Conservation (phyloP, 2,113 vertebrate species). For the Grammatotria lemairii region DNA sequence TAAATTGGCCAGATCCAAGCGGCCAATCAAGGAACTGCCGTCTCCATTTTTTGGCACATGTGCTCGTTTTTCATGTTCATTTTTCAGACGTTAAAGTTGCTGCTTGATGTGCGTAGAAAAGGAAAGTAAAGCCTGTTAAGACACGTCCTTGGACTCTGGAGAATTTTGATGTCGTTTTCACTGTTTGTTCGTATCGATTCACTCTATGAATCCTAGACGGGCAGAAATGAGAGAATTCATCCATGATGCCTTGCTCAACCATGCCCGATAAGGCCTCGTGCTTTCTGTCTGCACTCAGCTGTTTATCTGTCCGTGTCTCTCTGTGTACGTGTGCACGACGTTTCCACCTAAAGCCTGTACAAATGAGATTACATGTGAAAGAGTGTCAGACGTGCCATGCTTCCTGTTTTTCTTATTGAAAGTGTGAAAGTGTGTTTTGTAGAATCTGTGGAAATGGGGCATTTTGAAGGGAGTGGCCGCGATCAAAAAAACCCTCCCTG, state of each 20-base stretch:
- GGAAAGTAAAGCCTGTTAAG: neutral
- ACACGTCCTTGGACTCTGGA: neutral
- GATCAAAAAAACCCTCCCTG: neutral
- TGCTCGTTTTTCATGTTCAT: neutral
- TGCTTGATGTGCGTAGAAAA: neutral
- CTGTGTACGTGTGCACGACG: fast-evolving
- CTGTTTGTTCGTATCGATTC: neutral
- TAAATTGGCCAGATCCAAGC: neutral
- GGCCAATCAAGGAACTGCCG: fast-evolving
- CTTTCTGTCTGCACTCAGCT: neutral
- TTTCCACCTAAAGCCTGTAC: neutral
- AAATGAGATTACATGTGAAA: neutral
- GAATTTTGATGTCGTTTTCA: neutral
- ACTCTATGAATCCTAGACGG: neutral
- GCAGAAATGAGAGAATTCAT: neutral
- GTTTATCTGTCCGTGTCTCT: neutral
- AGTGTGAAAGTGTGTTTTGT: slow-evolving; percentile 1
- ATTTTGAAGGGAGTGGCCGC: slow-evolving; percentile 20
- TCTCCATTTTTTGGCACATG: neutral
- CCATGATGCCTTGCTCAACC: neutral
- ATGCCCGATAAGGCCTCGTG: neutral
- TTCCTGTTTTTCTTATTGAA: slow-evolving; percentile 17
- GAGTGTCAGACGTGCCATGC: neutral
- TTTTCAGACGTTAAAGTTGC: neutral
- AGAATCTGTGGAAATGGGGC: slow-evolving; percentile 30